Conservation (phyloP, 1,140 invertebrate species). For the Euwallacea similis region DNA sequence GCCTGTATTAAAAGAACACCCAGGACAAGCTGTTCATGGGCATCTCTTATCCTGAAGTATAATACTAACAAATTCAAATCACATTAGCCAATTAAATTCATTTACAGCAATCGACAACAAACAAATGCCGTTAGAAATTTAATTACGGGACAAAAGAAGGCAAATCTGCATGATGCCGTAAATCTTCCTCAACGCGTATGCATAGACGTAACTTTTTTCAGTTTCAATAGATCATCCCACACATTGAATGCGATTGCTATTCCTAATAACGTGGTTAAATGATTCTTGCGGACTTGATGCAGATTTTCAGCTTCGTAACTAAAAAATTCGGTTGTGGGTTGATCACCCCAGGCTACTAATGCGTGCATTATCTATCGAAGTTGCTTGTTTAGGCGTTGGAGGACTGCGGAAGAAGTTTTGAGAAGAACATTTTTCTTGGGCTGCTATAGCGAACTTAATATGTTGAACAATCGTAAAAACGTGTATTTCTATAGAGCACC, state of each 20-base stretch:
- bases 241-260: slow-evolving; percentile 23
- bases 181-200: slow-evolving; percentile 26
- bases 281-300: slow-evolving; percentile 25
- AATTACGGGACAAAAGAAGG: slow-evolving; percentile 25
- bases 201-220: slow-evolving; percentile 21
- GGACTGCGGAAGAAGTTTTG: too few species aligned
- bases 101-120: slow-evolving; percentile 2
- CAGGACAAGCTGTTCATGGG: too few species aligned
- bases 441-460: too few species aligned
- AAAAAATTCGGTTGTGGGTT: slow-evolving; percentile 22
- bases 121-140: slow-evolving; percentile 18
- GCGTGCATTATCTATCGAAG: too few species aligned
- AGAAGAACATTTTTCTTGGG: too few species aligned
- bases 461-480: too few species aligned
- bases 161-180: slow-evolving; percentile 27
- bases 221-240: slow-evolving; percentile 28
- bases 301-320: slow-evolving; percentile 22
- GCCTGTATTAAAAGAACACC: too few species aligned
- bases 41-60: too few species aligned
- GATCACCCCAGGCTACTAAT: slow-evolving; percentile 17
- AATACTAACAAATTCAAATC: too few species aligned
- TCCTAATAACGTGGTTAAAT: slow-evolving; percentile 28
- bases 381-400: too few species aligned
- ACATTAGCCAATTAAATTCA: too few species aligned
- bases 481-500: too few species aligned